Evolutionary conservation across 1,140 invertebrate species (phyloP), one percentile per base, ranked within the genome.

Genomic region (Drosophila simulans): DNA sequence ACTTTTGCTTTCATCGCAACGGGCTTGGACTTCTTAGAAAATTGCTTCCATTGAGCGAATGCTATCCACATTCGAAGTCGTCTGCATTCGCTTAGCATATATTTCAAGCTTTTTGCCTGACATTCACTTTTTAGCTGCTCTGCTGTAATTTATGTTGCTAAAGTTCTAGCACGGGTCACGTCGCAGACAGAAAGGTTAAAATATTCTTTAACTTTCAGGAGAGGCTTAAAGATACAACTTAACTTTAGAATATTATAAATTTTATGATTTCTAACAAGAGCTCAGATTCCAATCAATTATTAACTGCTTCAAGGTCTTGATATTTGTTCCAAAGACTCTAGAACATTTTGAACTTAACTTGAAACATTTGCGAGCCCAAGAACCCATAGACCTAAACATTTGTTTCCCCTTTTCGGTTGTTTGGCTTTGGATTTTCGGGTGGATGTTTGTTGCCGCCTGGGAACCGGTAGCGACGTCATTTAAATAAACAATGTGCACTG

Each of bases 401-500:
- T 37, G 35, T 37, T 46, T 27, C 12, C 20, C n/a, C 7, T 43
- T 59, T 37, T 35, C 15, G 39, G 57, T 20, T 63, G 39, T 11
- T 48, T 49, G 56, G 13, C 20, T 73, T 34, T 12, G 40, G 39
- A 43, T 76, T 77, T 82, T 63, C 13, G 54, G 71, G 20, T 39
- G 62, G 39, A n/a, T 60, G 55, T 39, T 55, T 39, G 45, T 46
- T 34, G n/a, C 40, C 54, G 35, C 22, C 64, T 56, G 52, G 52
- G 40, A 68, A 59, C 51, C 46, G 56, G 55, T 53, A 66, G 84
- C 71, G 57, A 72, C 63, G 72, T 74, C 83, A 88, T 88, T 89
- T 88, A 83, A 88, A 88, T 88, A 89, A 88, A 89, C 83, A 89
- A 88, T 88, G 83, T 80, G 80, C 83, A 78, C 65, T 83, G 83